Evolutionary conservation across 2,888 invertebrate genomes (phyloP), one percentile per base, ranked within the genome.

Genomic region (Agrilus cyanescens): DNA sequence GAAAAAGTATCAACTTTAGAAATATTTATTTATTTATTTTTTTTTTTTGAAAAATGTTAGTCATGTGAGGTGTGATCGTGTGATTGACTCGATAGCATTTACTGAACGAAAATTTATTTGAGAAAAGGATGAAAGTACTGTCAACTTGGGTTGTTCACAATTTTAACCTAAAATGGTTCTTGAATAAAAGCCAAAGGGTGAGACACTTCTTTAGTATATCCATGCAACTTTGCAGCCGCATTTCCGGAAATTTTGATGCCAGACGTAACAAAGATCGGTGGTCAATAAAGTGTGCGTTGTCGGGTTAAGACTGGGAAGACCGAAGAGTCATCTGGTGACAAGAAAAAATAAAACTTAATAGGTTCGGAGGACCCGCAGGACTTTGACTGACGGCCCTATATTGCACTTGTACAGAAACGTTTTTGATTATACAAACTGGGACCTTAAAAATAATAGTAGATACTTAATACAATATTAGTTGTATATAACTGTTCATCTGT

Each of bases 181-280:
- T 62, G 64, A 57, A 59, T 46, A 55, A 54, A 53, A 53, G 64
- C 67, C 67, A 66, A 67, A 67, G 65, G 58, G 62, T 65, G 65
- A 55, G 55, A 66, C 57, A 59, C 62, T 64, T 55, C 50, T 65
- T 67, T 66, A 55, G 51, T 52, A 47, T 66, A 66, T 66, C 66
- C 54, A 66, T 66, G 59, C 63, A 55, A 53, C 60, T 55, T 50
- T 43, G 33, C 57, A 60, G 62, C 54, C 56, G 58, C 59, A 66
- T 67, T 65, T 63, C 59, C 65, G 57, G 65, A 64, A 67, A 67
- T 66, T 67, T 67, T 57, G 66, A 65, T 57, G 63, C 64, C 65
- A 59, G 65, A 65, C 46, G 46, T 55, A 59, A 52, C 48, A 48
- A n/a, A 49, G 49, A 50, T 54, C 55, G 60, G 63, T 65, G 62